Conservation (phyloP, 1,140 invertebrate species). For the Lepeophtheirus salmonis region DNA sequence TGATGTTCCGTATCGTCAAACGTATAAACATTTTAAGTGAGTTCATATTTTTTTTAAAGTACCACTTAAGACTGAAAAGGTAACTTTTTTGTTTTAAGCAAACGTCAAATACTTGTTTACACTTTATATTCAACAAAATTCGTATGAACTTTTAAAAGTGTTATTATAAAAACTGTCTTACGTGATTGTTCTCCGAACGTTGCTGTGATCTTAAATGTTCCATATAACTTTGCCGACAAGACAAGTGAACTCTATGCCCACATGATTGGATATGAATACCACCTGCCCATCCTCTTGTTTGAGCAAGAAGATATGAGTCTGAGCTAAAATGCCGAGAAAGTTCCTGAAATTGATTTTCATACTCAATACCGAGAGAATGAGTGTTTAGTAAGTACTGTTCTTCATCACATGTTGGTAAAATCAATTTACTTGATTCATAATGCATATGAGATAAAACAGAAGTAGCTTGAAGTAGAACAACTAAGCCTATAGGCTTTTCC, state of each 20-base stretch:
- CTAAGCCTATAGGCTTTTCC: slow-evolving; percentile 69
- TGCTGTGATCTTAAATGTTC: neutral
- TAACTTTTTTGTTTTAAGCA: too few species aligned
- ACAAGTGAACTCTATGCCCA: slow-evolving; percentile 1
- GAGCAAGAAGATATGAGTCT: neutral
- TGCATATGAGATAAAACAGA: slow-evolving; percentile 56
- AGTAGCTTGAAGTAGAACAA: slow-evolving; percentile 66
- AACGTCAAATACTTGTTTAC: too few species aligned
- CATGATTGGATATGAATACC: slow-evolving; percentile 19
- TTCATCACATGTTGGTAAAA: slow-evolving; percentile 44
- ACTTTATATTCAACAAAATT: too few species aligned
- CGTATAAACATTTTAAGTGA: too few species aligned
- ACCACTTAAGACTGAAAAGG: too few species aligned
- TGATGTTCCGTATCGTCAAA: too few species aligned
- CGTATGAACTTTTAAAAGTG: too few species aligned
- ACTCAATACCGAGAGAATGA: neutral
- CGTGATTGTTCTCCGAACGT: too few species aligned
- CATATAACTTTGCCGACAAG: neutral
- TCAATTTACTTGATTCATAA: slow-evolving; percentile 34
- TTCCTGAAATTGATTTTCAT: neutral
- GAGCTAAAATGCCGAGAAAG: neutral
- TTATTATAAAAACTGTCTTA: too few species aligned
- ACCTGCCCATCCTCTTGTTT: slow-evolving; percentile 37
- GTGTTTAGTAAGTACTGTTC: slow-evolving; percentile 26
- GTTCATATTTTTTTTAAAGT: too few species aligned